phyloP scores from a whole-genome alignment of 2,888 invertebrate genomes.

The Spicauda simplicius region DNA sequence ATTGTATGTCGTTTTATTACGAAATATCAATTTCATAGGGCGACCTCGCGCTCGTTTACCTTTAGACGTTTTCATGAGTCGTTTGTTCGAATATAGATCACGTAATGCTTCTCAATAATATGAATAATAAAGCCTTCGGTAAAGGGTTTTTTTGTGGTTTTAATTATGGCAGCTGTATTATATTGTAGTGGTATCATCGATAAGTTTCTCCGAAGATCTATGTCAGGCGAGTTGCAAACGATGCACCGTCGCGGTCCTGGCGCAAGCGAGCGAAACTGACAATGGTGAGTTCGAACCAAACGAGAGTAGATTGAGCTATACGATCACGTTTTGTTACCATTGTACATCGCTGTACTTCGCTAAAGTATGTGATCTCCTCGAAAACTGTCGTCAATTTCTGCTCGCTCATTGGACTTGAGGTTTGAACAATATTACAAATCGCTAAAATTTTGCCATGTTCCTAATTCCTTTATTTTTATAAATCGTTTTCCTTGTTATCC shows the following conservation, averaged over 20 bases:
- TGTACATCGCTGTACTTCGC: constrained; percentile 23
- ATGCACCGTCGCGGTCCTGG: constrained; percentile 70
- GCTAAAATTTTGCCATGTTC: constrained; percentile 2
- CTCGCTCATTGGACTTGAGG: constrained; percentile 25
- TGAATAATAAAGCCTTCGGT: constrained; percentile 18
- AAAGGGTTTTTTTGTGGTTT: constrained; percentile 7
- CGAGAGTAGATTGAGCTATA: constrained; percentile 45
- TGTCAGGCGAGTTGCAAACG: constrained; percentile 70
- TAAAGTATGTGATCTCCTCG: constrained; percentile 24
- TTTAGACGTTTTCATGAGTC: constrained; percentile 49
- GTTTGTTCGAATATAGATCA: constrained; percentile 51
- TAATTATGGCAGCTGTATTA: constrained; percentile 33
- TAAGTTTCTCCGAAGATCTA: constrained; percentile 65
- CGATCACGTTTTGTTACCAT: constrained; percentile 9
- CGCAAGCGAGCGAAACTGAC: constrained; percentile 64
- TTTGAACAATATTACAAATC: too few species aligned
- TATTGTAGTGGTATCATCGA: constrained; percentile 61
- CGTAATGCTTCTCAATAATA: constrained; percentile 48
- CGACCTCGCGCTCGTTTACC: constrained; percentile 58
- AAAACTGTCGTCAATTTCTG: constrained; percentile 22
- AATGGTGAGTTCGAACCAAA: constrained; percentile 67
- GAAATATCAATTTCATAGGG: constrained; percentile 42
- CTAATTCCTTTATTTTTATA: neutral
- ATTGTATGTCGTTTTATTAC: constrained; percentile 39
- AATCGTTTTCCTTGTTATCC: too few species aligned